Evolutionary conservation across 1,140 invertebrate genomes (phyloP), one percentile per base, ranked within the genome.

Genomic region (Marisa cornuarietis): DNA sequence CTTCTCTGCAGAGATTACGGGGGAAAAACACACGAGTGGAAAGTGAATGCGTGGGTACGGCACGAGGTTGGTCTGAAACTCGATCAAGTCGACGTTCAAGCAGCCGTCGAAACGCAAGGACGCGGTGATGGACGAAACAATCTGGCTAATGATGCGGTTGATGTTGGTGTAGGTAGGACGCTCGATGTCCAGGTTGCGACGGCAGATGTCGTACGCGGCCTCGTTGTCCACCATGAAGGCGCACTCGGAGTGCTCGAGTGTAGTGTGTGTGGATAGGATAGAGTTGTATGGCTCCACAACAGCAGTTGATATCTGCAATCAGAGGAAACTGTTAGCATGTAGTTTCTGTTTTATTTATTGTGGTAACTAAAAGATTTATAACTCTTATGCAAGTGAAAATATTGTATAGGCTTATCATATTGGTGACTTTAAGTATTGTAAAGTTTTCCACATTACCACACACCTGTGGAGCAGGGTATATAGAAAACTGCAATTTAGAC

Each of bases 161-260:
- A 88, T 73, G 81, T 88, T 88, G 58, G 82, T 84, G 82, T 87
- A 89, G n/a, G 82, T 79, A 18, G 95, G 95, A 63, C 95, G 93
- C 85, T 96, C 95, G 82, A 97, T 96, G 90, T 96, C 95, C 85
- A 97, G 88, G 88, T 96, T 96, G 65, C 95, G 93, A 69, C 95
- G 93, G 91, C 96, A 97, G 90, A 97, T 96, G 88, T 97, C 96
- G 84, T 97, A 97, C 87, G 97, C 97, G 82, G 95, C 95, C 90
- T 96, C 95, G 88, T 94, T 96, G 91, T 96, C 95, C 26, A 96
- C 85, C 95, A 96, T 86, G 82, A 91, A 91, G 49, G 91, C 89
- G 76, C 90, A 91, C 76, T 91, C 90, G 14, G 86, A 83, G 76
- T 89, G 87, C 62, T 87, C 87, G 49, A 89, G 71, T 0, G 86